Evolutionary conservation across 2,888 invertebrate species (phyloP).

Genomic region (Diloba caeruleocephala): DNA sequence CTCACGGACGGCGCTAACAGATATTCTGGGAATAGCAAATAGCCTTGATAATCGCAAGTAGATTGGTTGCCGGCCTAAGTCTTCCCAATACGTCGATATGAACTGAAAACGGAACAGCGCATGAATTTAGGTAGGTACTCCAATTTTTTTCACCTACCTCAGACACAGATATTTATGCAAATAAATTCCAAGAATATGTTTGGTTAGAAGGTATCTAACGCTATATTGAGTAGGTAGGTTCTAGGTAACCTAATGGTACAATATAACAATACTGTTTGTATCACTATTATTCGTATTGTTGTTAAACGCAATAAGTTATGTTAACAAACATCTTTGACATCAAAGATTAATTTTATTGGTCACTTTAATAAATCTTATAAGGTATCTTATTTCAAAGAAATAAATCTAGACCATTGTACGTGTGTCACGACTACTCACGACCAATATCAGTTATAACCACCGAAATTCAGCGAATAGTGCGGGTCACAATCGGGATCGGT

Average conservation of each 20-base stretch:
- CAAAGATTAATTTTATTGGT: conserved; percentile 56
- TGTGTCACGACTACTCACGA: conserved; percentile 68
- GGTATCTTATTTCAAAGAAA: conserved; percentile 70
- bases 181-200: conserved; percentile 24
- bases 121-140: conserved; percentile 2
- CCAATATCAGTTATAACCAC: conserved; percentile 59
- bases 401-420: conserved; percentile 72
- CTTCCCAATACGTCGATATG: conserved; percentile 12
- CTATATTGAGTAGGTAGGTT: conserved; percentile 12
- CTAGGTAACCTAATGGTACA: conserved; percentile 6
- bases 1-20: conserved; percentile 79
- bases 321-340: conserved; percentile 25
- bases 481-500: conserved; percentile 66
- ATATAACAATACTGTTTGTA: conserved; percentile 3
- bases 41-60: conserved; percentile 77
- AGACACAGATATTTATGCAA: conserved; percentile 18
- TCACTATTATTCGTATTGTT: conserved; percentile 7
- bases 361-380: conserved; percentile 64
- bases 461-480: conserved; percentile 58
- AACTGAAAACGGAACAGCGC: too few relatives aligned
- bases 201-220: conserved; percentile 3
- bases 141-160: conserved; percentile 14
- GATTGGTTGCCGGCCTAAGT: conserved; percentile 50
- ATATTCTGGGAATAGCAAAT: conserved; percentile 83
- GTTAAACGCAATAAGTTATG: conserved; percentile 17